A percentile compares a stretch with the other conserved stretches of the same genome.
Evolutionary conservation across 1,140 invertebrate genomes (phyloP).

Genomic region (Lasaia peninsularis): DNA sequence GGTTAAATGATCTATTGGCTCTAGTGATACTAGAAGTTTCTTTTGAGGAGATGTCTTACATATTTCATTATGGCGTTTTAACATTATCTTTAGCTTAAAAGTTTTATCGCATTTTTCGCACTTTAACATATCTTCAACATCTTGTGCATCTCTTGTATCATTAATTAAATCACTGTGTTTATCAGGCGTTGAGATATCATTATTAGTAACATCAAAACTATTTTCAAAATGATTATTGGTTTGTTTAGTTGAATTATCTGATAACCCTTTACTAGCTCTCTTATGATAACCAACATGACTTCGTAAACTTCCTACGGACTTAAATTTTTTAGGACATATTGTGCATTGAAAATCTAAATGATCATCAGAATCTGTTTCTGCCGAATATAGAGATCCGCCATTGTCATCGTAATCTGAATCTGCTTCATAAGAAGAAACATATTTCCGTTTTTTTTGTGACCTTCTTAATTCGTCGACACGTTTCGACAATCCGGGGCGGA

Average conservation of each 20-base stretch:
- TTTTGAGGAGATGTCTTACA: constrained; percentile 33
- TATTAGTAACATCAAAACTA: neutral
- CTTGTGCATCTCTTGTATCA: constrained; percentile 33
- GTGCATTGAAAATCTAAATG: constrained; percentile 49
- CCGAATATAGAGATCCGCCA: constrained; percentile 41
- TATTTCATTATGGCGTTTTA: constrained; percentile 38
- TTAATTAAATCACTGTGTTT: constrained; percentile 9
- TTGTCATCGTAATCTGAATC: constrained; percentile 63
- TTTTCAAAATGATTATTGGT: neutral
- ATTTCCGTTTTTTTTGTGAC: constrained; percentile 37
- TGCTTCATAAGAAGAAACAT: constrained; percentile 23
- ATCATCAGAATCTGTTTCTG: constrained; percentile 60
- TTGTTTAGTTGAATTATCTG: neutral
- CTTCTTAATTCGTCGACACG: constrained; percentile 49
- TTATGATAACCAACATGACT: constrained; percentile 40
- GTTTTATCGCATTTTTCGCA: constrained; percentile 65
- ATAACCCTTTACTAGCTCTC: constrained; percentile 20
- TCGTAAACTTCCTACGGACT: constrained; percentile 30
- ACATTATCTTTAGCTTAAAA: constrained; percentile 63
- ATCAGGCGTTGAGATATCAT: neutral
- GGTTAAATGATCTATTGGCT: constrained; percentile 43
- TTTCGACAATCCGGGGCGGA: constrained; percentile 37
- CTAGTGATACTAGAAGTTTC: constrained; percentile 46
- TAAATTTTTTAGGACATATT: constrained; percentile 53
- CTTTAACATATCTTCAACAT: constrained; percentile 47